Evolutionary conservation across 1,140 invertebrate species (phyloP).

Genomic region (Ips typographus): DNA sequence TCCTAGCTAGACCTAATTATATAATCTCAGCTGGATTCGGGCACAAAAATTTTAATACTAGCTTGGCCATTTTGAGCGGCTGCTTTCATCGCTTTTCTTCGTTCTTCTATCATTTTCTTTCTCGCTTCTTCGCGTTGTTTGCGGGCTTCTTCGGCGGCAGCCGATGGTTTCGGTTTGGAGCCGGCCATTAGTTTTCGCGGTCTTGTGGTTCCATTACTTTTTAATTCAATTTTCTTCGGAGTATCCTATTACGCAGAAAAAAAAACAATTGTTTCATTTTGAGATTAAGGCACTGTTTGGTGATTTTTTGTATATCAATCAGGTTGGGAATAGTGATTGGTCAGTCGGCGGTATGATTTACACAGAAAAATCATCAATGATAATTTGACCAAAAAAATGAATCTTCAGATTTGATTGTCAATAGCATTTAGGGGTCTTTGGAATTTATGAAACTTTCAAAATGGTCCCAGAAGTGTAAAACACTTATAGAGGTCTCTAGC

Average conservation of each 20-base stretch:
- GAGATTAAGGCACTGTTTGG: too few relatives aligned
- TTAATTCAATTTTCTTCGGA: slow-evolving; percentile 46
- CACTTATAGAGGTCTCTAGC: too few relatives aligned
- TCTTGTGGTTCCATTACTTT: slow-evolving; percentile 48
- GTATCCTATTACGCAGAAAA: slow-evolving; percentile 36
- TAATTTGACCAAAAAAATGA: too few relatives aligned
- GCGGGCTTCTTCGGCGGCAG: slow-evolving; percentile 56
- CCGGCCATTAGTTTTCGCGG: slow-evolving; percentile 45
- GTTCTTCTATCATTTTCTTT: slow-evolving; percentile 77
- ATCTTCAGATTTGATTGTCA: too few relatives aligned
- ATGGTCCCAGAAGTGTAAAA: too few relatives aligned
- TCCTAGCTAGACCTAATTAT: slow-evolving; percentile 3
- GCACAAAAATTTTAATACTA: slow-evolving; percentile 63
- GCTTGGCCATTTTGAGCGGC: slow-evolving; percentile 46
- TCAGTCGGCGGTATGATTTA: background rate
- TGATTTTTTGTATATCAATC: too few relatives aligned
- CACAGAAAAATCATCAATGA: background rate
- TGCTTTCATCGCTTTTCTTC: slow-evolving; percentile 66
- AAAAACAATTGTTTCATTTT: background rate
- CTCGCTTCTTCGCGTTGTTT: slow-evolving; percentile 76
- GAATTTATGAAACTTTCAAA: too few relatives aligned
- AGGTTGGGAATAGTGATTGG: too few relatives aligned
- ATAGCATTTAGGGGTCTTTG: too few relatives aligned
- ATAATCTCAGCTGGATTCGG: slow-evolving; percentile 54
- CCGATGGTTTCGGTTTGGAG: slow-evolving; percentile 53